Conservation (phyloP, 2,113 vertebrate genomes). For the Panthera tigris region DNA sequence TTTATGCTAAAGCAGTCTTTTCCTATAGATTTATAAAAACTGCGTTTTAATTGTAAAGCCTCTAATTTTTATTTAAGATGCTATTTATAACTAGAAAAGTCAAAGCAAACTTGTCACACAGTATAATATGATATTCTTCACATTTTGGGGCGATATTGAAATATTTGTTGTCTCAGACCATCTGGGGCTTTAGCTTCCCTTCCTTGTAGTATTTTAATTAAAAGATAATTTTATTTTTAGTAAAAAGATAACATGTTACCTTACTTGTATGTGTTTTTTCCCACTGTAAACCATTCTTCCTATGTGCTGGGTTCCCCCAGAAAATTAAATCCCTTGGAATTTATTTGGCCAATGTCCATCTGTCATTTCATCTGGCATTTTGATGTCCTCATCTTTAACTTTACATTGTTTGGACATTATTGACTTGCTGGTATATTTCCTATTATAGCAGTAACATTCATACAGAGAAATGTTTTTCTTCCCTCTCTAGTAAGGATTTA, state of each 20-base stretch:
- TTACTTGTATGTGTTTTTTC: not conserved
- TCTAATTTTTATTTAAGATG: not conserved
- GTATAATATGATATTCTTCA: not conserved
- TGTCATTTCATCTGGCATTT: not conserved
- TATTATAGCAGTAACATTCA: not conserved
- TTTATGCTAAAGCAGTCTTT: not conserved
- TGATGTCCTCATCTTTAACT: not conserved
- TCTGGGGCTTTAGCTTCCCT: not conserved
- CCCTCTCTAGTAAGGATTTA: not conserved
- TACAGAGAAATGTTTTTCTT: not conserved
- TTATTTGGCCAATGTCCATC: not conserved
- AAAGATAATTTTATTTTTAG: not conserved
- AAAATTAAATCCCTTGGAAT: not conserved
- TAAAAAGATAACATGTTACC: not conserved
- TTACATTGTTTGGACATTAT: not conserved
- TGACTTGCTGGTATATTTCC: not conserved
- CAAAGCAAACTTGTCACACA: not conserved
- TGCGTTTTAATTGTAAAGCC: not conserved
- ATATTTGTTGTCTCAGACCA: not conserved
- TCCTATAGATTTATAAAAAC: constrained; percentile 20
- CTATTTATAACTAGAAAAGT: not conserved
- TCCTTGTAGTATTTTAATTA: not conserved
- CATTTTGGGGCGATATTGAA: not conserved
- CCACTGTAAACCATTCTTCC: not conserved
- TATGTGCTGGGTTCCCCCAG: not conserved